A percentile compares a stretch with the other conserved stretches of the same genome.
These are phyloP conservation scores for Tetheella fluctuosa DNA, from an alignment of 2,888 invertebrate species.

Conservation along the genomic window DNA sequence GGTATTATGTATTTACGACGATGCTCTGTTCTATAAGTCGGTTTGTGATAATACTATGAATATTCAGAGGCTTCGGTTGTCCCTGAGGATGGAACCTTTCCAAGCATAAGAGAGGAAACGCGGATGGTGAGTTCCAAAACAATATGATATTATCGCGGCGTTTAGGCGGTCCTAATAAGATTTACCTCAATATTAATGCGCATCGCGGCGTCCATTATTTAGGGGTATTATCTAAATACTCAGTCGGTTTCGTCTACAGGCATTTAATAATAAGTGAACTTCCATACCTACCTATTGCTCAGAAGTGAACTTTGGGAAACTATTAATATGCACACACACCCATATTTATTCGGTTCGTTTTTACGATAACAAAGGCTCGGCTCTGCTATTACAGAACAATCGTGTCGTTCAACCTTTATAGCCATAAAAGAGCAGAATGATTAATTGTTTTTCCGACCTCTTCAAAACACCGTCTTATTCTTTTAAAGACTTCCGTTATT, in stretches of 20 bases:
- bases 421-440: constrained; percentile 77
- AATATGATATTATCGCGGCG: constrained; percentile 82
- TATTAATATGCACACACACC: constrained; percentile 40
- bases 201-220: constrained; percentile 80
- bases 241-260: constrained; percentile 57
- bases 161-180: constrained; percentile 83
- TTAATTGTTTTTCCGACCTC: constrained; percentile 82
- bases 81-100: constrained; percentile 79
- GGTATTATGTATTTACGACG: constrained; percentile 70
- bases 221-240: constrained; percentile 75
- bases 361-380: constrained; percentile 67
- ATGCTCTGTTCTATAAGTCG: constrained; percentile 74
- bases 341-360: constrained; percentile 42
- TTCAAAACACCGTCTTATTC: constrained; percentile 82
- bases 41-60: constrained; percentile 80
- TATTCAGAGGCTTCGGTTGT: constrained; percentile 73
- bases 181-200: constrained; percentile 83
- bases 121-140: constrained; percentile 81
- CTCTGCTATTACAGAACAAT: constrained; percentile 76
- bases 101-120: constrained; percentile 79
- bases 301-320: constrained; percentile 48
- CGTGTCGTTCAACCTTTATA: constrained; percentile 78
- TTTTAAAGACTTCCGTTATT: constrained; percentile 83
- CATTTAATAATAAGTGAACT: constrained; percentile 45
- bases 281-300: constrained; percentile 35